Base-by-base conservation (phyloP, 2,113 vertebrate genomes). In the Toxotes jaculatrix region DNA sequence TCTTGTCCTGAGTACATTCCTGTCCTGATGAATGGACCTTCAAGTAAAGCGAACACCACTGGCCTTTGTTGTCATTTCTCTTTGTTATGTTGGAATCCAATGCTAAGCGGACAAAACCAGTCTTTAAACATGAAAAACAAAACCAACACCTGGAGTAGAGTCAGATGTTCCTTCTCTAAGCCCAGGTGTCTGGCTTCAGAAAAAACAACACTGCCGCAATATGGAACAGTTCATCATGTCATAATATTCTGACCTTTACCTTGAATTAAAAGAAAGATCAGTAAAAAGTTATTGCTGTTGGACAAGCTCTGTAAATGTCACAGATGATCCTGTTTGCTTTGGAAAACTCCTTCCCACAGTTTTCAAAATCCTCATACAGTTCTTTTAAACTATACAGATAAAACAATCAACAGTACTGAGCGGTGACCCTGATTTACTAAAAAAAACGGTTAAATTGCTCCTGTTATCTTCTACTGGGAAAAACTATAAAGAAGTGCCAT, bases 1-100 rank as follows among this genome's bases (percentile, higher is more conserved):
- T 88, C 74, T 79, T 76, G 55, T 27, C 27, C 27, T 27, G 27
- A 27, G 27, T 27, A 27, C 61, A 80, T 79, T 88, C 74, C 82
- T 76, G 40, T 19, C 63, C 67, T 76, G 73, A 83, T 80, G 68
- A 78, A 86, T 47, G 43, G 65, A 49, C 45, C 69, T 32, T 56
- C 8, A 38, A 17, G 45, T 45, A 14, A 81, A 63, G 45, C 21
- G 34, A 85, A 69, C 76, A 77, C 40, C 36, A 40, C 13, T 23
- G 1, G 55, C 34, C 55, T 63, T n/a, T 68, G 62, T 73, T 77
- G 64, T 62, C 74, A 59, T 78, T 74, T 42, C 73, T 38, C 77
- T 77, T 65, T 85, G 69, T 57, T 56, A 7, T 57, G 55, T 72
- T 66, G 27, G 27, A 73, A 63, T 75, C 27, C 21, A n/a, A 10